Conservation (phyloP, 1,140 invertebrate genomes). For the Oryctes rhinoceros region DNA sequence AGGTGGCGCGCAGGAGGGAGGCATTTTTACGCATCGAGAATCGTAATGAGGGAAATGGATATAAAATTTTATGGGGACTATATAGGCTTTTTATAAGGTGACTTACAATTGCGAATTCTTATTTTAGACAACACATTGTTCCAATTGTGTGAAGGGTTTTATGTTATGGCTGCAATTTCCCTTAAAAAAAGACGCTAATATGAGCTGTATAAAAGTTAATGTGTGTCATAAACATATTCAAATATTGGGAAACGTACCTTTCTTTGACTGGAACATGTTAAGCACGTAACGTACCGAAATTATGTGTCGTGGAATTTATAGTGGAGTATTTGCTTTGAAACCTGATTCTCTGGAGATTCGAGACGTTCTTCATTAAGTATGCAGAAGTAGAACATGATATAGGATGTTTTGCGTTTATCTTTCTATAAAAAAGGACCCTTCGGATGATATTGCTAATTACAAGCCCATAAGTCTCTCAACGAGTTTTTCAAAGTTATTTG, state of each 20-base stretch:
- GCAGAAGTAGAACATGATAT: too few species aligned
- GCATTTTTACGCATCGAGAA: constrained; percentile 19
- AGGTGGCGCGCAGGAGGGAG: not conserved
- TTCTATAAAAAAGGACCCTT: too few species aligned
- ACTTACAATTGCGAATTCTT: constrained; percentile 26
- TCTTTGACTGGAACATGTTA: too few species aligned
- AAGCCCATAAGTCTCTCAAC: too few species aligned
- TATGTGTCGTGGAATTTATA: too few species aligned
- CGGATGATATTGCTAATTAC: too few species aligned
- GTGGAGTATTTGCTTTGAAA: too few species aligned
- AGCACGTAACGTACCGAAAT: too few species aligned
- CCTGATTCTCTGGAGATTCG: too few species aligned
- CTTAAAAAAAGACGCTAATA: not conserved
- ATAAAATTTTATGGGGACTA: constrained; percentile 28
- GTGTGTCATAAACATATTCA: not conserved
- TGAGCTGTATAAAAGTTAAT: not conserved
- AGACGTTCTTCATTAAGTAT: too few species aligned
- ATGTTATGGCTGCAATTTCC: constrained; percentile 4
- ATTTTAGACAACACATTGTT: constrained; percentile 28
- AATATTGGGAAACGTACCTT: not conserved
- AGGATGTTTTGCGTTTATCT: too few species aligned
- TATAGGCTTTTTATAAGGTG: constrained; percentile 28
- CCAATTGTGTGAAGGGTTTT: not conserved
- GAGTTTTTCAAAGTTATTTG: too few species aligned
- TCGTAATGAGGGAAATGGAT: constrained; percentile 22